Conservation (phyloP, 2,888 invertebrate genomes). For the Parnassius smintheus region DNA sequence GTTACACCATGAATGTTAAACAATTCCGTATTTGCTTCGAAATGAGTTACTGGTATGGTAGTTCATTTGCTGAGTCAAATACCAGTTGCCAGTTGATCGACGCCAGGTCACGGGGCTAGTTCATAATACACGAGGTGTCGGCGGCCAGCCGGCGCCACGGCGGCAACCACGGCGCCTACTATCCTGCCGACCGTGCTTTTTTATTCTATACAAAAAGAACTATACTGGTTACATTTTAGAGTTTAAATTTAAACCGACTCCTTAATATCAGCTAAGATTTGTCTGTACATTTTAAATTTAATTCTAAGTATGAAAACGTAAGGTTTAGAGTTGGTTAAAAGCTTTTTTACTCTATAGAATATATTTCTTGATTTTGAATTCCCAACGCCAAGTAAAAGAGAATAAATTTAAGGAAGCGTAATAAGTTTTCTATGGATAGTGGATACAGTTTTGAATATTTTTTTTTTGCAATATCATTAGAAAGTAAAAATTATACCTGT, state of each 20-base stretch:
- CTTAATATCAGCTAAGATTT: constrained; percentile 49
- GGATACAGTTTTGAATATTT: constrained; percentile 35
- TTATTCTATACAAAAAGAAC: constrained; percentile 37
- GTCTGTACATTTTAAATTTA: constrained; percentile 38
- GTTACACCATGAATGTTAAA: constrained; percentile 43
- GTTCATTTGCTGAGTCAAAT: constrained; percentile 70
- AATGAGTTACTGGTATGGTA: constrained; percentile 56
- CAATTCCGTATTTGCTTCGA: constrained; percentile 55
- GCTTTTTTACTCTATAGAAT: constrained; percentile 44
- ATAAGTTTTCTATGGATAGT: constrained; percentile 51
- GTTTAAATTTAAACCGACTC: constrained; percentile 31
- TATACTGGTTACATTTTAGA: constrained; percentile 28
- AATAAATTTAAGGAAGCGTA: constrained; percentile 73
- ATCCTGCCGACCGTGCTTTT: constrained; percentile 62
- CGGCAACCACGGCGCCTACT: constrained; percentile 75
- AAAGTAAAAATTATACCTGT: constrained; percentile 3
- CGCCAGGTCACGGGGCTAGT: constrained; percentile 78
- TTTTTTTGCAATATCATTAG: constrained; percentile 12
- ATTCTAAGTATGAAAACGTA: constrained; percentile 36
- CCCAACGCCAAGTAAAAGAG: constrained; percentile 70
- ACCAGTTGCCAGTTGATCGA: constrained; percentile 76
- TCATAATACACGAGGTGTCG: constrained; percentile 79
- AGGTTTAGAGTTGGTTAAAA: constrained; percentile 24
- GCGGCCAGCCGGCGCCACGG: constrained; percentile 78
- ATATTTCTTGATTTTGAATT: constrained; percentile 75